Percentiles rank a stretch among this genome's conserved stretches.
Evolutionary conservation across 23 tunicate species (phyloP).

Genomic region (Phallusia fumigata): DNA sequence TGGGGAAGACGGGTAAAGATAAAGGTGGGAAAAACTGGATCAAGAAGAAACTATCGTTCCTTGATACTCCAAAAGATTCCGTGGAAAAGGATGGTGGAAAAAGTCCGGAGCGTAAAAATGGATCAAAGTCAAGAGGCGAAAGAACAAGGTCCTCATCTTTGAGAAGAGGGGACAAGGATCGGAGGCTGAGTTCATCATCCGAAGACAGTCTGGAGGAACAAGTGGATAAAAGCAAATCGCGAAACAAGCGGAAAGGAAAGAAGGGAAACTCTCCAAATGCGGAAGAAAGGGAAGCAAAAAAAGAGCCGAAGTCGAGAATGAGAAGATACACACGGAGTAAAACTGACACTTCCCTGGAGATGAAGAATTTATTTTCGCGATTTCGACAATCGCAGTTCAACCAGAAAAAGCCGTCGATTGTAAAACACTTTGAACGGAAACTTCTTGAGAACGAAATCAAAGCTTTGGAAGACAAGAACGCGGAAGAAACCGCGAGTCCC

Average conservation of each 20-base stretch:
- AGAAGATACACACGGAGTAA: constrained; percentile 81
- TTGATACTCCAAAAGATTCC: constrained; percentile 28
- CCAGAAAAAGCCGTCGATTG: constrained; percentile 67
- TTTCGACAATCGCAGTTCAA: constrained; percentile 50
- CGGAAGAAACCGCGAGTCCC: background rate
- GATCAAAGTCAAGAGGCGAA: constrained; percentile 9
- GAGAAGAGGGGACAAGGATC: constrained; percentile 26
- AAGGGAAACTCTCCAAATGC: constrained; percentile 19
- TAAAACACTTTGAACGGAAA: constrained; percentile 70
- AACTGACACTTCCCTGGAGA: constrained; percentile 69
- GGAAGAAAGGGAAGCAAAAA: constrained; percentile 8
- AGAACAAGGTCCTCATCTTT: constrained; percentile 37
- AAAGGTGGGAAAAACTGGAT: constrained; percentile 81
- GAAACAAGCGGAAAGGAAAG: constrained; percentile 10
- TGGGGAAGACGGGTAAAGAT: constrained; percentile 14
- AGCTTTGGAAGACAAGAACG: constrained; percentile 43
- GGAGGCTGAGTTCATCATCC: constrained; percentile 35
- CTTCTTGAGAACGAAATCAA: constrained; percentile 75
- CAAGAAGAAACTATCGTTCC: constrained; percentile 49
- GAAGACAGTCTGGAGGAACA: constrained; percentile 49
- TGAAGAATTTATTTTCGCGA: constrained; percentile 53
- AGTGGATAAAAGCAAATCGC: background rate
- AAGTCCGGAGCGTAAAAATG: background rate
- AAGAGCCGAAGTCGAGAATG: constrained; percentile 40
- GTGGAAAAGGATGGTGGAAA: background rate